Conservation (phyloP, 2,113 vertebrate genomes). For the Dasyurus viverrinus region DNA sequence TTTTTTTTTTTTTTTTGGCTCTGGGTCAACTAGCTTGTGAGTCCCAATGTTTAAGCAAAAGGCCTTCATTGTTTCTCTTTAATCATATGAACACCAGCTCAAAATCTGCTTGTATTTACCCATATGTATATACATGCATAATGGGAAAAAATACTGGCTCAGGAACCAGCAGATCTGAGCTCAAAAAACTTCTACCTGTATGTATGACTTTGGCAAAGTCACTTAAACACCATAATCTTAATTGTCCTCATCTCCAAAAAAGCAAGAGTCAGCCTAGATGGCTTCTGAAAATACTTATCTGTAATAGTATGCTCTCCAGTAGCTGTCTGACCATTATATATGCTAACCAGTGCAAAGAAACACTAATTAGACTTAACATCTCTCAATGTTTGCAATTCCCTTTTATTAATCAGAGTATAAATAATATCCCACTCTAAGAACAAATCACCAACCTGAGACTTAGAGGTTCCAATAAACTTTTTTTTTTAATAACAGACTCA, state of each 20-base stretch:
- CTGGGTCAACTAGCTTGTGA: conserved; percentile 15
- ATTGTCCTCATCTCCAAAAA: background rate
- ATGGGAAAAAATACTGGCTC: background rate
- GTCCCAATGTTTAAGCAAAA: conserved; percentile 54
- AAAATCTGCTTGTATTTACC: background rate
- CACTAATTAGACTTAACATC: background rate
- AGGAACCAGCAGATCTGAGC: background rate
- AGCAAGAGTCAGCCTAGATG: background rate
- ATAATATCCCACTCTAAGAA: background rate
- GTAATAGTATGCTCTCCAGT: background rate
- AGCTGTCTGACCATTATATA: background rate
- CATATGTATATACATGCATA: background rate
- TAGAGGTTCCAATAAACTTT: background rate
- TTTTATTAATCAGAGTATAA: background rate
- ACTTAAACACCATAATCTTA: background rate
- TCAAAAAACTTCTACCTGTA: background rate
- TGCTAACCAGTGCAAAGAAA: too few relatives aligned
- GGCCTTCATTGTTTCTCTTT: background rate
- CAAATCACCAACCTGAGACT: background rate
- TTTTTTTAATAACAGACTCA: background rate
- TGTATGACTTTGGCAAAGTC: background rate
- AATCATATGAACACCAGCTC: background rate
- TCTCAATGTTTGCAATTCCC: background rate
- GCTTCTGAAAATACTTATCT: background rate
- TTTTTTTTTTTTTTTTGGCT: background rate